These are phyloP conservation scores for Resseliella maxima DNA, from an alignment of 2,888 invertebrate genomes.

Conservation along the genomic window DNA sequence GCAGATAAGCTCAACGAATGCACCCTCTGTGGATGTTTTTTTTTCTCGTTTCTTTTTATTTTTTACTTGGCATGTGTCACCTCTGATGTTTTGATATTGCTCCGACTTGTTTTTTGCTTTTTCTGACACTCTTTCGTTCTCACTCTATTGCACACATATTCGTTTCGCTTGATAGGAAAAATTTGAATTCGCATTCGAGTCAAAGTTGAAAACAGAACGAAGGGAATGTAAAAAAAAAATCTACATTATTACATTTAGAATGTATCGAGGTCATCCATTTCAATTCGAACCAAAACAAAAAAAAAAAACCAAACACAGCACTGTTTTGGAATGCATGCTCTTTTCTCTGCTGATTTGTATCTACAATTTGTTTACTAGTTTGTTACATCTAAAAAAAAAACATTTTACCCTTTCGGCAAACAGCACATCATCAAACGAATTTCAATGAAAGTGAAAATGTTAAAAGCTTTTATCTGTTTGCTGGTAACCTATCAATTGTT, in stretches of 20 bases:
- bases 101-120: not conserved
- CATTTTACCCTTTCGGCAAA: slow-evolving; percentile 9
- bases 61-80: not conserved
- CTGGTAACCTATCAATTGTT: slow-evolving; percentile 17
- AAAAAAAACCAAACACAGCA: not conserved
- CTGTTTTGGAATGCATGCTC: not conserved
- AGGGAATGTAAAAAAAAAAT: not conserved
- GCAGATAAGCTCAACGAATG: not conserved
- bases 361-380: not conserved
- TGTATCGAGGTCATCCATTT: slow-evolving; percentile 47
- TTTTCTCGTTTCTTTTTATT: not conserved
- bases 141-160: too few relatives aligned
- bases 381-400: not conserved
- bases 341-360: slow-evolving; percentile 19
- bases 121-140: too few relatives aligned
- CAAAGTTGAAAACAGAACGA: not conserved
- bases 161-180: not conserved
- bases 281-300: not conserved
- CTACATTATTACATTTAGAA: slow-evolving; percentile 6
- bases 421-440: not conserved
- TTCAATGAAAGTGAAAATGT: slow-evolving; percentile 1
- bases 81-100: slow-evolving; percentile 8
- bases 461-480: slow-evolving; percentile 23
- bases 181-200: not conserved
- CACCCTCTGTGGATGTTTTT: too few relatives aligned